Base-by-base conservation (phyloP, 2,113 vertebrate genomes). In the Mesitornis unicolor region DNA sequence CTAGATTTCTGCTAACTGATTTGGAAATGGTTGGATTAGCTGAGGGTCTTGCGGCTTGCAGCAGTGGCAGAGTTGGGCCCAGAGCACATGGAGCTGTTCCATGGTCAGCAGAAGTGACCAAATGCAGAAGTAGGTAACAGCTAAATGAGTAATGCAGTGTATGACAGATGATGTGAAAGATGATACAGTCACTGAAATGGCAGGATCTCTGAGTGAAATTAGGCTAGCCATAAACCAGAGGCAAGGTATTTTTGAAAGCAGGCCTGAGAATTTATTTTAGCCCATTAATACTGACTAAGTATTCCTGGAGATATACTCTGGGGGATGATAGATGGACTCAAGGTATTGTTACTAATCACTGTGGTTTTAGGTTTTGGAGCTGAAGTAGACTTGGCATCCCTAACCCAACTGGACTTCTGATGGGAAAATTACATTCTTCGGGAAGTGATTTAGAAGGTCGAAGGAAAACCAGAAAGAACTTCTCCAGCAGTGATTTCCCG, bases 371-470 rank as follows among this genome's bases (percentile, higher is more conserved):
- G 76, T 84, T 90, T 61, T 96, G 95, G 89, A 95, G 45, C 53
- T 0, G 43, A 84, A 84, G 42, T 68, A 36, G 65, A 64, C 33
- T 93, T 92, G 95, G 90, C 86, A 87, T 94, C 65, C 61, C 14
- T 71, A 87, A 75, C 40, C 65, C 69, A 94, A 76, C 80, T 97
- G 92, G 88, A 96, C 61, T 96, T 96, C 73, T 92, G 89, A 87
- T 93, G 92, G 95, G 94, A 94, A 96, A 96, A 97, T 92, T 93
- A 80, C 95, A 90, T 96, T 95, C 92, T 96, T 76, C 4, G 40
- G 88, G 88, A 94, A 97, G 90, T 87, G 88, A 95, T 96, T 94
- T 83, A 93, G 86, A 92, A 95, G 69, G 93, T 93, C 93, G 95
- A 77, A 89, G 56, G 33, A 95, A 97, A 95, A 76, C 26, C 92